Conservation (phyloP, 1,140 invertebrate species). For the Rhizoglyphus robini region DNA sequence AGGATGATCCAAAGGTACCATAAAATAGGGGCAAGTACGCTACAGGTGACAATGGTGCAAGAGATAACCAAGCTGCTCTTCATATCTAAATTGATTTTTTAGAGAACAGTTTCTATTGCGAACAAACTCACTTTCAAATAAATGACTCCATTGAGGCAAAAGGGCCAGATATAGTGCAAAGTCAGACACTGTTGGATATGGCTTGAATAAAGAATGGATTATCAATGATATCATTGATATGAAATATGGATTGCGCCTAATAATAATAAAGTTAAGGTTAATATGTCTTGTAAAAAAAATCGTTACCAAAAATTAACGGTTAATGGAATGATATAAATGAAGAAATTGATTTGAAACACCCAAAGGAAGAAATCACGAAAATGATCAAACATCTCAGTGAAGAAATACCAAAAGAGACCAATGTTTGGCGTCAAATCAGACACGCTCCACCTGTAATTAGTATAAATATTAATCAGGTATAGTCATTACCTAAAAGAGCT, state of each 20-base stretch:
- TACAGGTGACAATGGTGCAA: constrained; percentile 72
- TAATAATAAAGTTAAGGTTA: too few relatives aligned
- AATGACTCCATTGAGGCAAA: constrained; percentile 76
- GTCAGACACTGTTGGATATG: constrained; percentile 90
- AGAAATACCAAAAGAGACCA: constrained; percentile 98
- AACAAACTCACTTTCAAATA: constrained; percentile 58
- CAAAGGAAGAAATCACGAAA: constrained; percentile 86
- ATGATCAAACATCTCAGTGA: constrained; percentile 99
- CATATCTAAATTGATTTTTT: constrained; percentile 40
- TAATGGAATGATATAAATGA: constrained; percentile 78
- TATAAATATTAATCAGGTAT: constrained; percentile 4
- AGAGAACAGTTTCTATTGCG: background rate
- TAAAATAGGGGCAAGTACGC: constrained; percentile 77
- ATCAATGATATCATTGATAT: constrained; percentile 67
- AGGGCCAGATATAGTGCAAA: constrained; percentile 79
- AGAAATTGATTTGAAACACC: constrained; percentile 90
- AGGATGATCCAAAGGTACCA: constrained; percentile 98
- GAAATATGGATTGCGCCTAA: constrained; percentile 64
- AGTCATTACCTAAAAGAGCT: constrained; percentile 32
- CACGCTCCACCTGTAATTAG: constrained; percentile 45
- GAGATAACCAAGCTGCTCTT: constrained; percentile 81
- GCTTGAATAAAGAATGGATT: constrained; percentile 81
- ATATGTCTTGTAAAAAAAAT: too few relatives aligned
- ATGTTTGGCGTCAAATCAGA: constrained; percentile 92
- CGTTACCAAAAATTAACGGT: constrained; percentile 68